Evolutionary conservation across 2,113 vertebrate species (phyloP), one percentile per base, ranked within the genome.

Genomic region (Labrus mixtus): DNA sequence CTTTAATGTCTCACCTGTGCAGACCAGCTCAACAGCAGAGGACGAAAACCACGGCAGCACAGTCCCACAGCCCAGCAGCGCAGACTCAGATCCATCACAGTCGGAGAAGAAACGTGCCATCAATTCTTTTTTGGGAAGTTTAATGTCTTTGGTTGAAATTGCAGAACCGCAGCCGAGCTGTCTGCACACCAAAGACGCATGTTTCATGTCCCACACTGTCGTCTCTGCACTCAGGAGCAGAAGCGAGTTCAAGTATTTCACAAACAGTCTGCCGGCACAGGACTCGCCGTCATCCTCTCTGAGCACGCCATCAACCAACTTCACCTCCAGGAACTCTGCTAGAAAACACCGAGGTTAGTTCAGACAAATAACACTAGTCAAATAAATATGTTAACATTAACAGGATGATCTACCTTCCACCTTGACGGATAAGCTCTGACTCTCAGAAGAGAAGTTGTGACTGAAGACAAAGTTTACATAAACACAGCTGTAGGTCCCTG

Each of bases 391-490:
- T 33, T 33, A n/a, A n/a, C 29, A 33, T 33, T 33, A 33, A 6
- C 29, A 0, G 4, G 4, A 6, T 10, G 1, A 16, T 29, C 11
- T 68, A 78, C 75, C 81, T 63, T 8, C 0, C 10, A 78, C 0
- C 12, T 0, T 15, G 25, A 83, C 1, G 6, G 64, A 45, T 45
- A 73, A 43, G 20, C 16, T 37, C 16, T 60, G 19, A 37, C 81
- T 78, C 46, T 68, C 58, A 59, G 75, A 54, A 3, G 69, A 68
- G 25, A 69, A 69, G 57, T 69, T 45, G 1, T n/a, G 64, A 39
- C 41, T 50, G 29, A 51, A 59, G n/a, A 78, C 37, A 60, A 53
- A 69, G 69, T 74, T 74, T 59, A 74, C 51, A 57, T 83, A 83
- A 50, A 69, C 46, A 37, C 81, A 83, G 36, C 64, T 78, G 64